Conservation (phyloP, 2,888 invertebrate species). For the Drosophila neonasuta region DNA sequence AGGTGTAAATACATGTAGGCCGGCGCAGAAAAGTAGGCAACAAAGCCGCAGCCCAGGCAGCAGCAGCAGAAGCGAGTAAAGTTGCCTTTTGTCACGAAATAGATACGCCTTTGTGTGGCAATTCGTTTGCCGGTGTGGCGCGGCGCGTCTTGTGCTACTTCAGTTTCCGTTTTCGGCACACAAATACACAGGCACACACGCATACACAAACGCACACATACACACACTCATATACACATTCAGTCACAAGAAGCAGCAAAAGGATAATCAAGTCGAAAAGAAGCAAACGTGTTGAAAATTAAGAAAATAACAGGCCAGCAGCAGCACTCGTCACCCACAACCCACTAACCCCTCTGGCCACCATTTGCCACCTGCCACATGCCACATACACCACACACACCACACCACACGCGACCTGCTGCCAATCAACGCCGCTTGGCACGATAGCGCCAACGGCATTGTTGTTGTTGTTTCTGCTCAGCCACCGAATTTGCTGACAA, state of each 20-base stretch:
- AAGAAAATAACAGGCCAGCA: slow-evolving; percentile 67
- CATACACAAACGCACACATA: background rate
- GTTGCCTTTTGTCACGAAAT: slow-evolving; percentile 78
- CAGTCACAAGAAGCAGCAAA: slow-evolving; percentile 23
- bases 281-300: slow-evolving; percentile 76
- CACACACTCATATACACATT: background rate
- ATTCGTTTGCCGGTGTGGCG: slow-evolving; percentile 51
- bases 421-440: slow-evolving; percentile 68
- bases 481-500: slow-evolving; percentile 59
- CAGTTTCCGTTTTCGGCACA: slow-evolving; percentile 40
- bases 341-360: slow-evolving; percentile 6
- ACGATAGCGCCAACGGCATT: slow-evolving; percentile 45
- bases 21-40: slow-evolving; percentile 47
- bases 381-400: background rate
- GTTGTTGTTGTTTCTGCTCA: slow-evolving; percentile 31
- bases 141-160: slow-evolving; percentile 55
- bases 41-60: slow-evolving; percentile 40
- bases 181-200: slow-evolving; percentile 9
- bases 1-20: slow-evolving; percentile 74
- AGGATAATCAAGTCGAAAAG: slow-evolving; percentile 63
- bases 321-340: slow-evolving; percentile 8
- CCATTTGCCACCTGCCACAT: slow-evolving; percentile 21
- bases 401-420: slow-evolving; percentile 44
- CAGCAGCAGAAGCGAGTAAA: slow-evolving; percentile 51
- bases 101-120: slow-evolving; percentile 68